Conservation (phyloP, 2,113 vertebrate species). For the Clarias gariepinus region DNA sequence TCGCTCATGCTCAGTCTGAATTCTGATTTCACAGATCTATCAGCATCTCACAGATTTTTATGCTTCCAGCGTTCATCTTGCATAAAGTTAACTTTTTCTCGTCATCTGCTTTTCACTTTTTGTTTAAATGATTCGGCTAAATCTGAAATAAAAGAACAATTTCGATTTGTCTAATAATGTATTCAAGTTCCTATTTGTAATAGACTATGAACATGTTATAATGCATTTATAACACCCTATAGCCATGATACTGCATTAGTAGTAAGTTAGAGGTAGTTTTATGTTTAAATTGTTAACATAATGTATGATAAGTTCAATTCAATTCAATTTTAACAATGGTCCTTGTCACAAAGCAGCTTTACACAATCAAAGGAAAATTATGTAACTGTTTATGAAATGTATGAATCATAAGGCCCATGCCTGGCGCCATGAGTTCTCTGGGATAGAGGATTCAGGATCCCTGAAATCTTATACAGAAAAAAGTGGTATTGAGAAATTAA, state of each 20-base stretch:
- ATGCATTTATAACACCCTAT: neutral
- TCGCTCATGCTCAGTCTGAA: constrained; percentile 11
- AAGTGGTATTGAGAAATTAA: too few relatives aligned
- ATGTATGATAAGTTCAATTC: neutral
- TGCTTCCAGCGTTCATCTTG: neutral
- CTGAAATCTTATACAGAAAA: too few relatives aligned
- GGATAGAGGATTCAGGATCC: too few relatives aligned
- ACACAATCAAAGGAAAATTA: too few relatives aligned
- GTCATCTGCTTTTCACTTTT: neutral
- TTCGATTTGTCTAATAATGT: neutral
- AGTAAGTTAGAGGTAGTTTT: neutral
- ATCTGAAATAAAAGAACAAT: neutral
- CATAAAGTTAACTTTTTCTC: neutral
- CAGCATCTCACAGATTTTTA: neutral
- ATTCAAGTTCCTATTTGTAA: neutral
- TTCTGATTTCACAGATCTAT: neutral
- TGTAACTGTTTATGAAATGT: too few relatives aligned
- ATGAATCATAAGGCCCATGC: too few relatives aligned
- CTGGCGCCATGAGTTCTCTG: too few relatives aligned
- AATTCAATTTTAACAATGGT: too few relatives aligned
- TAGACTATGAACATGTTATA: neutral
- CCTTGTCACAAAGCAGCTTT: too few relatives aligned
- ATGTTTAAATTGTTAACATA: neutral
- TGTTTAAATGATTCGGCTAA: neutral
- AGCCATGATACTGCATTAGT: neutral